phyloP scores from a whole-genome alignment of 2,113 vertebrate species.

The Calyptommatus sinebrachiatus region DNA sequence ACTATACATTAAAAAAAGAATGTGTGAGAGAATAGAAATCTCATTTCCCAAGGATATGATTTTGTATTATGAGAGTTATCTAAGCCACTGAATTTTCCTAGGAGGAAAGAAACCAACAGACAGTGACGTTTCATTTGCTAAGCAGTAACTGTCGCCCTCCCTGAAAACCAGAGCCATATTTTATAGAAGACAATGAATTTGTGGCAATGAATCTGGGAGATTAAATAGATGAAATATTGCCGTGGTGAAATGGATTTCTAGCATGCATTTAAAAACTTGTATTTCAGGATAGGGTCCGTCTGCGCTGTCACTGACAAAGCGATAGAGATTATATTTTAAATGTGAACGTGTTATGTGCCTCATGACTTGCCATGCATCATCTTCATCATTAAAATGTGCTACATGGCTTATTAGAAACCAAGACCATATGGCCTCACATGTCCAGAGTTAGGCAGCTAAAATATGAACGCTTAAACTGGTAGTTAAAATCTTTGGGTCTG shows the following conservation, averaged over 20 bases:
- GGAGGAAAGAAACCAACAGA: background rate
- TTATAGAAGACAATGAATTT: background rate
- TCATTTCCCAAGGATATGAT: conserved; percentile 11
- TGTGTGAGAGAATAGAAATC: background rate
- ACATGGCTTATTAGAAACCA: background rate
- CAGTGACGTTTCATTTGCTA: conserved; percentile 15
- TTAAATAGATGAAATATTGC: conserved; percentile 16
- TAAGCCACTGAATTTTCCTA: conserved; percentile 7
- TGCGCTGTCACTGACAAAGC: background rate
- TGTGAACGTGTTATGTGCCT: background rate
- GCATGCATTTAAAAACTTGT: background rate
- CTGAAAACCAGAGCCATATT: background rate
- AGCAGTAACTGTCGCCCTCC: conserved; percentile 3
- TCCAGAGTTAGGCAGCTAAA: no score
- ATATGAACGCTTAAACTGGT: background rate
- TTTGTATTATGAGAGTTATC: background rate
- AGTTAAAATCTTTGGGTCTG: background rate
- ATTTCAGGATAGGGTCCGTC: background rate
- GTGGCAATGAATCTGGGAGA: background rate
- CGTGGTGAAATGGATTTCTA: background rate
- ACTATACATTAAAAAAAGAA: conserved; percentile 9
- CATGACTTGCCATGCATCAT: background rate
- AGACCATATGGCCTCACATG: no score
- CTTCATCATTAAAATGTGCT: background rate
- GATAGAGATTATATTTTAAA: background rate